Evolutionary conservation across 1,140 invertebrate genomes (phyloP), one percentile per base, ranked within the genome.

Genomic region (Pygmarrhopalites habei): DNA sequence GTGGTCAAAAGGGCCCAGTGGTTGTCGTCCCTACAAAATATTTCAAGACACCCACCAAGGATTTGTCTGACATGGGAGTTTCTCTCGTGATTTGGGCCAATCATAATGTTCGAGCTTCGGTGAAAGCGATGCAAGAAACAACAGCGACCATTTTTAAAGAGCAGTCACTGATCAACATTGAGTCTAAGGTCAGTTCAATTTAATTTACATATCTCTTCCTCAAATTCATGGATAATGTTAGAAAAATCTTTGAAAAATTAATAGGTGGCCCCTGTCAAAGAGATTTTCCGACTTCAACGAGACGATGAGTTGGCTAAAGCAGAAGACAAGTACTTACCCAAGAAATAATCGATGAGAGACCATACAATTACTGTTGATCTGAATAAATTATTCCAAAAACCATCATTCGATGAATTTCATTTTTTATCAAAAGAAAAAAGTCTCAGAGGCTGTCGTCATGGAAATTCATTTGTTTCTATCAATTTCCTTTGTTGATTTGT

Each of bases 61-160:
- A 70, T 39, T 77, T 78, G 64, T 70, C 72, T 58, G 74, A 78
- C 57, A 58, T 77, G 69, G 76, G 76, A 7, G 72, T 78, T 19
- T 78, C 78, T 19, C 69, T 76, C 59, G 72, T 78, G 1, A 79
- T 79, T 56, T 79, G 77, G 77, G 78, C 78, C 44, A 79, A 79
- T 69, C 78, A 79, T 62, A 78, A 78, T 52, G 51, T 79, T 17
- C 64, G 78, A 55, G 74, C 77, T 25, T 76, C 74, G 10, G 71
- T 79, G 21, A 71, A 58, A 25, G 77, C 78, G 12, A 79, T 79
- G 74, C 76, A 79, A 64, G 70, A 74, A 25, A 71, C 72, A 14
- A 71, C 74, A 23, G 56, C 61, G 14, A 70, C 72, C 30, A 79
- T 79, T 43, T 75, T 70, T 63, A 68, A 74, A 26, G 72, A 78